Conservation (phyloP, 2,113 vertebrate genomes). For the Corydoras sp. region DNA sequence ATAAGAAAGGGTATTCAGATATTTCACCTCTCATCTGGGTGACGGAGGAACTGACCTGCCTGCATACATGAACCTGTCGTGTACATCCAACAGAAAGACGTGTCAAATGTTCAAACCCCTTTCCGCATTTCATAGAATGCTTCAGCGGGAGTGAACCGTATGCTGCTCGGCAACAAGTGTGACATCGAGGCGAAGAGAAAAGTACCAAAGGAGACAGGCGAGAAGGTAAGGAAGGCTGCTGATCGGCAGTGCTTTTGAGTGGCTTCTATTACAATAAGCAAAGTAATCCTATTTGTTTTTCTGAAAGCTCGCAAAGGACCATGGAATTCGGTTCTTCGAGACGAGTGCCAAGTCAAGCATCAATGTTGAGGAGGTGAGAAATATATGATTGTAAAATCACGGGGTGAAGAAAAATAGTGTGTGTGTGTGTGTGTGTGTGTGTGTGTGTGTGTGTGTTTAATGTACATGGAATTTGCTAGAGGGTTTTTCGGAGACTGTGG, state of each 20-base stretch:
- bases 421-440: too few relatives aligned
- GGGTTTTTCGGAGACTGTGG: too few relatives aligned
- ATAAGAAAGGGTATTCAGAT: too few relatives aligned
- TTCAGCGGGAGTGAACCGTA: conserved; percentile 78
- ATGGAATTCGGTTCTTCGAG: conserved; percentile 90
- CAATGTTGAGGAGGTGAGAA: conserved; percentile 69
- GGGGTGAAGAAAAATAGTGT: too few relatives aligned
- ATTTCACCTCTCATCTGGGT: too few relatives aligned
- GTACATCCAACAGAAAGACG: neutral
- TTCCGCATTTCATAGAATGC: conserved; percentile 72
- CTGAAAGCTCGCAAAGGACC: conserved; percentile 79
- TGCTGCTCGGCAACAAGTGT: conserved; percentile 89
- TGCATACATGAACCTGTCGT: too few relatives aligned
- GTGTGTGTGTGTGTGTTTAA: too few relatives aligned
- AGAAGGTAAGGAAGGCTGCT: conserved; percentile 69
- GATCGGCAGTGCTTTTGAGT: neutral
- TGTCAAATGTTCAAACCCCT: conserved; percentile 23
- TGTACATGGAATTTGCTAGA: too few relatives aligned
- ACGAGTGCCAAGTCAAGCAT: conserved; percentile 83
- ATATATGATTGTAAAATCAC: too few relatives aligned
- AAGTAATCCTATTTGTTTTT: conserved; percentile 27
- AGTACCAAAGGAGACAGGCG: conserved; percentile 76
- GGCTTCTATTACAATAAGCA: neutral
- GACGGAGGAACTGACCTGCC: too few relatives aligned
- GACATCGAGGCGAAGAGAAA: conserved; percentile 85